These are phyloP conservation scores for Aphelinus atriplicis DNA, from an alignment of 1,140 invertebrate genomes.

Conservation along the genomic window DNA sequence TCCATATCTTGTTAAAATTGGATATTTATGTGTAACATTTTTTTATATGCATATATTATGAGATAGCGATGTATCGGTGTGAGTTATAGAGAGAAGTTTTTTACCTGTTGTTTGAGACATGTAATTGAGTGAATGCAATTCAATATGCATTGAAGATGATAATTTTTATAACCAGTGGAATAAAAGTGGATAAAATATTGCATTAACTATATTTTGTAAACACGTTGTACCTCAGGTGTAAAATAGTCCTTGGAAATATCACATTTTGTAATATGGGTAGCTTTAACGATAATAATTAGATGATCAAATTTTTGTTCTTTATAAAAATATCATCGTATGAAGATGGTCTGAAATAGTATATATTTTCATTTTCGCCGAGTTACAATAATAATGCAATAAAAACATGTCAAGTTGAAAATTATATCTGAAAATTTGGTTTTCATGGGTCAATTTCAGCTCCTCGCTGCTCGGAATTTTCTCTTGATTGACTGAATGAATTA, in stretches of 20 bases:
- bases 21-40: constrained; percentile 18
- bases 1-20: background rate
- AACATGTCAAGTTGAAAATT: background rate
- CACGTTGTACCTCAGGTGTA: constrained; percentile 24
- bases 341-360: background rate
- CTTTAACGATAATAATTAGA: constrained; percentile 9
- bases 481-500: background rate
- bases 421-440: background rate
- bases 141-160: constrained; percentile 5
- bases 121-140: constrained; percentile 20
- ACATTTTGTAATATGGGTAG: constrained; percentile 21
- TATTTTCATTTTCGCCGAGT: background rate
- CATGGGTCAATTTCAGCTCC: background rate
- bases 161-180: constrained; percentile 26
- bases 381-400: background rate
- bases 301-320: background rate
- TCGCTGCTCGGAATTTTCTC: background rate
- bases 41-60: constrained; percentile 15
- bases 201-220: constrained; percentile 27
- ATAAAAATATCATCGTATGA: background rate
- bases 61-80: background rate
- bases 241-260: constrained; percentile 16
- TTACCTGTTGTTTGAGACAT: constrained; percentile 13
- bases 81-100: constrained; percentile 19
- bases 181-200: constrained; percentile 18